Base-by-base conservation (phyloP, 2,888 invertebrate genomes). In the Pegoplata infirma region DNA sequence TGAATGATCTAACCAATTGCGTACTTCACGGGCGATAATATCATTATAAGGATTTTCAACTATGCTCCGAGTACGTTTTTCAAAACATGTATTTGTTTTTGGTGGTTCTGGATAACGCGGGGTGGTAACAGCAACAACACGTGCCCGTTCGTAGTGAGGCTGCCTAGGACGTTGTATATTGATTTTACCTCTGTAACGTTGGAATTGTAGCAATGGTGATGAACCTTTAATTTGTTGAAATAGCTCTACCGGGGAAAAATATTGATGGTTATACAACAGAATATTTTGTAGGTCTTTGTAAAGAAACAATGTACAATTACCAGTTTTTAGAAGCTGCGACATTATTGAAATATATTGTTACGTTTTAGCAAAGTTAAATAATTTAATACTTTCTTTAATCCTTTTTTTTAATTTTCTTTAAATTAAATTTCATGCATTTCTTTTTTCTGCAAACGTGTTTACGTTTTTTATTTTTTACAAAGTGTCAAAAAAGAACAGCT, bases 141-240 rank as follows among this genome's bases (percentile, higher is more conserved):
- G 91, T 16, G 93, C 94, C 81, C 93, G 92, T 81, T 92, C 92
- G 85, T 92, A 95, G 87, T 94, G 94, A 0, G 94, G 93, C 59
- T 92, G 90, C 84, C 91, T 91, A 0, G 96, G 96, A 81, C 91
- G 92, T 87, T 94, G 94, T 47, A 96, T 92, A 85, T 96, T 96
- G 63, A 96, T 94, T 90, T 95, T 94, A 2, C 94, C 93, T 19
- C 94, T 91, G 86, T 92, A 94, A 82, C 96, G 91, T 85, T 92
- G 92, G 5, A 92, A 91, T 83, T 93, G 88, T 14, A 91, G 78
- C n/a, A 91, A 85, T 0, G 91, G 90, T 3, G n/a, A n/a, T n/a
- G 88, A 73, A 7, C 82, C 82, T n/a, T 63, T 79, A 1, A 75
- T 25, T 14, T 72, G 67, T 12, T 68, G 66, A 36, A 3, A 77